Evolutionary conservation across 2,888 invertebrate species (phyloP).

Genomic region (Eilema caniola): DNA sequence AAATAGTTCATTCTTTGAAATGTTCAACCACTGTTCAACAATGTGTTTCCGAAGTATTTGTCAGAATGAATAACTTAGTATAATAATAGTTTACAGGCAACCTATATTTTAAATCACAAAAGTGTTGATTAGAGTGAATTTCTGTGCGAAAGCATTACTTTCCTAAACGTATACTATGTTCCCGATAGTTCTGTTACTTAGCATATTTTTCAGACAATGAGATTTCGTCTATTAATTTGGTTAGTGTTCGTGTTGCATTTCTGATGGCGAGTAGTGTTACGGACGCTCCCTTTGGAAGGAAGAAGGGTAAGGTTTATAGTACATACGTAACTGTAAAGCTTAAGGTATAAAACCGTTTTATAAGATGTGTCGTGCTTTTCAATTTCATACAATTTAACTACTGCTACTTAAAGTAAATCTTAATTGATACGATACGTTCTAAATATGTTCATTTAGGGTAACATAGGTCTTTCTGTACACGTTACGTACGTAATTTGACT

Average conservation of each 20-base stretch:
- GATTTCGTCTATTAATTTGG: not conserved
- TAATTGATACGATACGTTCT: not conserved
- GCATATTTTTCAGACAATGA: not conserved
- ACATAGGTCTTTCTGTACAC: not conserved
- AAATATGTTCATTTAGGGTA: not conserved
- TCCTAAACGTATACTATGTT: not conserved
- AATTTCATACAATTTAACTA: not conserved
- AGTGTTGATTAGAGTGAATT: not conserved
- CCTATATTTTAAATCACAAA: not conserved
- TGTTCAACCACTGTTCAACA: not conserved
- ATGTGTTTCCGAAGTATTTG: not conserved
- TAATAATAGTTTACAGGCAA: not conserved
- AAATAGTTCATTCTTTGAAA: not conserved
- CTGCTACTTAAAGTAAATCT: not conserved
- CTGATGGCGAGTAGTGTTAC: not conserved
- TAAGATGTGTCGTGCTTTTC: not conserved
- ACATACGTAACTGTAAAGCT: not conserved
- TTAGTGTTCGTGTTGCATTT: not conserved
- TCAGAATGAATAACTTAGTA: not conserved
- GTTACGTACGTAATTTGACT: not conserved
- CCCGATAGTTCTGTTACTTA: not conserved
- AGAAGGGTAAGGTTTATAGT: not conserved
- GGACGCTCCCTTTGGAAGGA: not conserved
- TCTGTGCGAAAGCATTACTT: too few relatives aligned
- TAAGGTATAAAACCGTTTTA: not conserved